Evolutionary conservation across 2,113 vertebrate species (phyloP), one percentile per base, ranked within the genome.

Genomic region (Amphiprion percula): DNA sequence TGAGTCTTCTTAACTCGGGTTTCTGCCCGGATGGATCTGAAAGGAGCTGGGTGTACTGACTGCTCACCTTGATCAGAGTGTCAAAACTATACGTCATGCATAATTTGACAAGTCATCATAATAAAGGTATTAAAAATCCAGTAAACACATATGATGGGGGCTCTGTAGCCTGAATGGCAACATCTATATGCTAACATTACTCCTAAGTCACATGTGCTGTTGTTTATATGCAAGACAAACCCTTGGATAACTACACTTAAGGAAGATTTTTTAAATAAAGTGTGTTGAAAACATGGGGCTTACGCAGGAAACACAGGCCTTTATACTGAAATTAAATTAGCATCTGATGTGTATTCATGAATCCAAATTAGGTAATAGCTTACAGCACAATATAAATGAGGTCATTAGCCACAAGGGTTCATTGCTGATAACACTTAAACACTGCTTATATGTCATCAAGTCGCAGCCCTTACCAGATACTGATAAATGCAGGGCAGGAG

Each of bases 401-500:
- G 41, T 60, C 17, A 26, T 55, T 26, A 52, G 28, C 47, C 56
- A 67, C 16, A 71, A 39, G 33, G 33, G n/a, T 65, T 84, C 23
- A 68, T 74, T 41, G 78, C 19, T 67, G 66, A 75, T 28, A 41
- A 68, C 16, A 74, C 59, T 68, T 11, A 67, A 26, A 63, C 44
- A 85, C 73, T 37, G 68, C 71, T 81, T 52, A 78, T 30, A 24
- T 39, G 7, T 66, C 30, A 46, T 46, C 47, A 44, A 41, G 56
- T 54, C 50, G 62, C 73, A 80, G 58, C 37, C 49, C 96, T 97
- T 96, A 99, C 98, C 96, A 98, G 89, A 90, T 97, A 99, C 23
- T 95, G 95, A 91, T 98, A 94, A 83, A 99, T 89, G 84, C 98
- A 99, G 0, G 98, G 98, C 58, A 99, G 90, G 71, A 99, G 95